Percentiles rank a stretch among this genome's conserved stretches.
These are phyloP conservation scores for Harmothoe impar DNA, from an alignment of 2,888 invertebrate genomes.

Conservation along the genomic window DNA sequence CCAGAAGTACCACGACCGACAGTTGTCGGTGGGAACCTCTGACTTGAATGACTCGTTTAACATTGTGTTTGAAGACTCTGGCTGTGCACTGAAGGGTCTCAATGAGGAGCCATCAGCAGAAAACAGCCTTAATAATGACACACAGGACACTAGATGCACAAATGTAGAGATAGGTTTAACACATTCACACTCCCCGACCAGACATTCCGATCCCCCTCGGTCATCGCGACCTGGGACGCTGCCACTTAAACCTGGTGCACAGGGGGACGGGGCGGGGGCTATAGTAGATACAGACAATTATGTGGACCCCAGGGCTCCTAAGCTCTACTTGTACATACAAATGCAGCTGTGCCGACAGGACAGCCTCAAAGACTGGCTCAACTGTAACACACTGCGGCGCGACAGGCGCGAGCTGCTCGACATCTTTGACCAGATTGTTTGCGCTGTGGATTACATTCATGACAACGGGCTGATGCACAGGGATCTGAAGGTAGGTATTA, in stretches of 20 bases:
- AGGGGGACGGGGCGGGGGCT: background rate
- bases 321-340: conserved; percentile 95
- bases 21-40: background rate
- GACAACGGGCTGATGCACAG: conserved; percentile 95
- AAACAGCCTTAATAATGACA: background rate
- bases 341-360: conserved; percentile 97
- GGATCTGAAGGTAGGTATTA: conserved; percentile 91
- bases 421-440: conserved; percentile 90
- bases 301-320: conserved; percentile 66
- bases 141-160: background rate
- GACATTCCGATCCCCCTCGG: background rate
- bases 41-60: conserved; percentile 64
- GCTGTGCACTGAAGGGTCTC: conserved; percentile 73
- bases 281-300: background rate
- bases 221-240: background rate
- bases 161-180: background rate
- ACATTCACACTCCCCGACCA: background rate
- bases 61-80: conserved; percentile 82
- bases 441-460: conserved; percentile 98
- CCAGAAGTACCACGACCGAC: background rate
- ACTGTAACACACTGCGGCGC: conserved; percentile 78
- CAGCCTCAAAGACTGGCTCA: conserved; percentile 95
- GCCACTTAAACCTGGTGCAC: background rate
- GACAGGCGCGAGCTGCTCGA: conserved; percentile 76
- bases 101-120: conserved; percentile 32